phyloP scores from a whole-genome alignment of 2,797 vertebrate species.

The Myotis pilosus region DNA sequence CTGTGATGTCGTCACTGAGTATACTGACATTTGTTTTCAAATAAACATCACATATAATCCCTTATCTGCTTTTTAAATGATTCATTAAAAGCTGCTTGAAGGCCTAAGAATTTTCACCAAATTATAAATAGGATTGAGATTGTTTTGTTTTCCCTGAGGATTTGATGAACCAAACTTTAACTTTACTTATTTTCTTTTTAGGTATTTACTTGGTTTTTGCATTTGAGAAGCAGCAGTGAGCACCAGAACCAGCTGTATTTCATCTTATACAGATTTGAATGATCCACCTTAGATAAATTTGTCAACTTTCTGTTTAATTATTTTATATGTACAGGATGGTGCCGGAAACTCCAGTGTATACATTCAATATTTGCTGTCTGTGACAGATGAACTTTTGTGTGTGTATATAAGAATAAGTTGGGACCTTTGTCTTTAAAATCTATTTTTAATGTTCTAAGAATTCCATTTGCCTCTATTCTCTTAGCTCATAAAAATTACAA shows the following conservation, averaged over 20 bases:
- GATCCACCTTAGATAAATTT: constrained; percentile 71
- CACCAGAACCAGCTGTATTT: constrained; percentile 57
- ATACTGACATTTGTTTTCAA: constrained; percentile 16
- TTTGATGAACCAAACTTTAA: constrained; percentile 7
- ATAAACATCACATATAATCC: neutral
- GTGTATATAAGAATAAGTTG: constrained; percentile 79
- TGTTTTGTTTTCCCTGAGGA: neutral
- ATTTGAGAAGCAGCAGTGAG: constrained; percentile 92
- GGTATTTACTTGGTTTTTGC: constrained; percentile 97
- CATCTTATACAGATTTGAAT: constrained; percentile 60
- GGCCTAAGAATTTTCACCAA: neutral
- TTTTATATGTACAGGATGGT: constrained; percentile 78
- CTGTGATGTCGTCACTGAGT: neutral
- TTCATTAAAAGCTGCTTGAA: neutral
- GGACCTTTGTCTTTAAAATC: constrained; percentile 80
- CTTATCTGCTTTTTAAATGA: neutral
- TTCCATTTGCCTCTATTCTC: constrained; percentile 64
- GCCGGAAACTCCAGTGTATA: constrained; percentile 76
- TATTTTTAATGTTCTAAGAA: constrained; percentile 75
- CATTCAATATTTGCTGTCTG: constrained; percentile 82
- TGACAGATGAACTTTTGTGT: constrained; percentile 82
- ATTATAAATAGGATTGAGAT: neutral
- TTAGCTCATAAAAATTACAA: constrained; percentile 61
- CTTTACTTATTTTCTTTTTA: constrained; percentile 76
- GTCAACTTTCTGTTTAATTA: constrained; percentile 81